Conservation (phyloP, 2,797 vertebrate genomes). For the Lophotriccus pileatus region DNA sequence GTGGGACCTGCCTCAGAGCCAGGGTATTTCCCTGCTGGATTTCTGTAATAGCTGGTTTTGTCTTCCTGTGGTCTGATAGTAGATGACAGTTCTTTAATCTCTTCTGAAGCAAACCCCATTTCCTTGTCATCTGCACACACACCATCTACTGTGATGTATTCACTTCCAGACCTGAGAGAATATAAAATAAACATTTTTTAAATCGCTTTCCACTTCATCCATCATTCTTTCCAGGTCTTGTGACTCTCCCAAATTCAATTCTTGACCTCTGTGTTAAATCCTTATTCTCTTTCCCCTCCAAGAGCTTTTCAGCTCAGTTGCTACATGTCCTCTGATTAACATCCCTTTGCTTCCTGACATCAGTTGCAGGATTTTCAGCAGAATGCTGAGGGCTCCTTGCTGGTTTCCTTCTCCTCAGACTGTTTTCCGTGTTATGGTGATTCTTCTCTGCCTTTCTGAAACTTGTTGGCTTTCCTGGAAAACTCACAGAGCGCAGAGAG, state of each 20-base stretch:
- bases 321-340: neutral
- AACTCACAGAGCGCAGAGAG: neutral
- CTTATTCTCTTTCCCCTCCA: neutral
- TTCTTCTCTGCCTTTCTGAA: neutral
- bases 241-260: neutral
- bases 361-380: neutral
- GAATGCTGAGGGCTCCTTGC: neutral
- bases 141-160: neutral
- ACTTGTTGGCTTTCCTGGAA: neutral
- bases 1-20: neutral
- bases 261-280: neutral
- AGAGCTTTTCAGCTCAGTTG: neutral
- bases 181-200: neutral
- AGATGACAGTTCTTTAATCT: neutral
- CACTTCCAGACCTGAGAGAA: neutral
- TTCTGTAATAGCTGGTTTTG: neutral
- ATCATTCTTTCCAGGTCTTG: neutral
- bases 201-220: neutral
- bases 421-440: neutral
- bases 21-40: neutral
- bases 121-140: neutral
- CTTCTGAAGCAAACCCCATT: neutral
- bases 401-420: neutral
- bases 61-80: neutral
- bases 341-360: neutral